Evolutionary conservation across 2,797 vertebrate genomes (phyloP).

Genomic region (Schizopygopsis malacanthus): DNA sequence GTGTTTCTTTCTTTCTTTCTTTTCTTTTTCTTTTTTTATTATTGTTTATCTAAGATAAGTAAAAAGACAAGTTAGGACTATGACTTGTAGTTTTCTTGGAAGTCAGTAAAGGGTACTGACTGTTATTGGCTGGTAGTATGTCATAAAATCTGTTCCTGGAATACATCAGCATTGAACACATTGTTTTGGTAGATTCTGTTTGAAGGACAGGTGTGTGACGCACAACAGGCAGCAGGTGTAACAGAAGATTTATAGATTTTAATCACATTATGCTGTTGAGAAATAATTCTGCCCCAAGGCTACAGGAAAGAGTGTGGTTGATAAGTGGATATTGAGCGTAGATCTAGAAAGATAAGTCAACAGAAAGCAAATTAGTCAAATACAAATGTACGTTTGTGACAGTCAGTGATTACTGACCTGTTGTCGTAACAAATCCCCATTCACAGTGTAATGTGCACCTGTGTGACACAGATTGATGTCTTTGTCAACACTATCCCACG

Average conservation of each 20-base stretch:
- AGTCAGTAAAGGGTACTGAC: neutral
- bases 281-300: constrained; percentile 72
- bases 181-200: constrained; percentile 67
- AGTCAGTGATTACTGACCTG: neutral
- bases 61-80: neutral
- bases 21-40: no score
- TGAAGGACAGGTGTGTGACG: constrained; percentile 77
- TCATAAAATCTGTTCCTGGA: constrained; percentile 24
- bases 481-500: neutral
- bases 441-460: neutral
- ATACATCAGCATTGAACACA: neutral
- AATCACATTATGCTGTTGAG: constrained; percentile 75
- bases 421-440: neutral
- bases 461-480: neutral
- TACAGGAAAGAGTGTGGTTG: constrained; percentile 61
- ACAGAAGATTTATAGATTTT: constrained; percentile 80
- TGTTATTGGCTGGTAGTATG: constrained; percentile 15
- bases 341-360: constrained; percentile 20
- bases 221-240: constrained; percentile 78
- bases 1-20: neutral
- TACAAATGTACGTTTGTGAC: constrained; percentile 37
- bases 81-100: neutral
- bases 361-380: constrained; percentile 12
- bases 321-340: constrained; percentile 63
- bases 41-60: neutral